Evolutionary conservation across 2,797 vertebrate genomes (phyloP), one percentile per base, ranked within the genome.

Genomic region (Margarornis squamiger): DNA sequence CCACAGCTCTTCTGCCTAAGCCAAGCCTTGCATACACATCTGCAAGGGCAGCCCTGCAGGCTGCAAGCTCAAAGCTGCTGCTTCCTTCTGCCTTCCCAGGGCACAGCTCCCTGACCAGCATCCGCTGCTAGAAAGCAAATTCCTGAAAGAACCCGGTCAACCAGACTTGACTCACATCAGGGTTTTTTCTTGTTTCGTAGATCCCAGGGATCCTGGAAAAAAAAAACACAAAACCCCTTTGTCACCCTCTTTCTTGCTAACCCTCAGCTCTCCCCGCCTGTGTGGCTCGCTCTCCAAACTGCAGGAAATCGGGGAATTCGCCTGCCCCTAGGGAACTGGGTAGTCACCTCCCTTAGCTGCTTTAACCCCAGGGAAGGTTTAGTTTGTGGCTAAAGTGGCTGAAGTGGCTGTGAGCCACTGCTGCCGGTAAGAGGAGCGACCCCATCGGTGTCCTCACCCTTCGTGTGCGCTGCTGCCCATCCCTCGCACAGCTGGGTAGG

Each of bases 191-290:
- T 87, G 15, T 85, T 93, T 90, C 54, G n/a, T 41, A 51, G 54
- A 51, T 68, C 36, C 59, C 70, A 46, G 62, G 24, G 18, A 51
- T 62, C 14, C 39, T 24, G 68, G 24, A 5, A 54, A 38, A 59
- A 34, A 61, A 55, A 57, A n/a, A n/a, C n/a, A 6, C 0, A 63
- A 45, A 62, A 12, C 8, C 0, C 0, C 6, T 61, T 16, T 74
- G 21, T 81, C 0, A 0, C 12, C 11, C 3, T 77, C 18, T 43
- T 48, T n/a, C 26, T 43, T 66, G n/a, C 36, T 61, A 19, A 43
- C 5, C 9, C 12, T 14, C 3, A 19, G 22, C 12, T 76, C 41
- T 52, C 0, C 0, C 48, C 54, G 22, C 5, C 26, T 62, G 4
- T n/a, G 6, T 51, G 14, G 22, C 9, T 34, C 7, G 6, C 34